phyloP scores from a whole-genome alignment of 2,113 vertebrate genomes.

The Nesospiza acunhae region DNA sequence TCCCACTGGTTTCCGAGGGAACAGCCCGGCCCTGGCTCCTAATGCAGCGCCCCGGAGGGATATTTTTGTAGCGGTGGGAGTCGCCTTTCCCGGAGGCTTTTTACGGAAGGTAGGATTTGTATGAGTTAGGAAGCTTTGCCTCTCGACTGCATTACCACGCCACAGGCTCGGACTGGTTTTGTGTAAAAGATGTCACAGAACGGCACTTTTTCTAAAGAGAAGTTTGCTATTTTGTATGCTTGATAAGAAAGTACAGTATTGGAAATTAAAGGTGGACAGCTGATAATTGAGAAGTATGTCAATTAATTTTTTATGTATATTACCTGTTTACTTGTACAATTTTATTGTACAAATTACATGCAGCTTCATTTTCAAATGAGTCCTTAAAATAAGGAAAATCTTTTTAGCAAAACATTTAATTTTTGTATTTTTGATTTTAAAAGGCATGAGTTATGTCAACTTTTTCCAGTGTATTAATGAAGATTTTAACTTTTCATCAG shows the following conservation, averaged over 20 bases:
- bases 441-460: constrained; percentile 98
- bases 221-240: constrained; percentile 87
- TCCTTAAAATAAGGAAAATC: constrained; percentile 95
- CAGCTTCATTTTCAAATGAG: constrained; percentile 93
- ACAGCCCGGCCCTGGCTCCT: constrained; percentile 57
- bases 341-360: constrained; percentile 94
- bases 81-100: constrained; percentile 75
- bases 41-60: constrained; percentile 73
- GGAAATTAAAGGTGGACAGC: constrained; percentile 86
- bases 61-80: constrained; percentile 75
- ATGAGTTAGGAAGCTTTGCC: constrained; percentile 74
- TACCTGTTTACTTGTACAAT: constrained; percentile 97
- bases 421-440: constrained; percentile 98
- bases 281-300: constrained; percentile 88
- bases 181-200: constrained; percentile 82
- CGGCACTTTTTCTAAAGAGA: constrained; percentile 88
- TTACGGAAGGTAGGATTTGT: constrained; percentile 75
- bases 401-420: constrained; percentile 90
- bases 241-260: constrained; percentile 86
- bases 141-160: constrained; percentile 76
- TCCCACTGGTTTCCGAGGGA: constrained; percentile 26
- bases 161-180: constrained; percentile 79
- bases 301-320: constrained; percentile 96
- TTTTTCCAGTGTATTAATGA: constrained; percentile 99
- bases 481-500: constrained; percentile 98